Conservation (phyloP, 2,888 invertebrate species). For the Mactromeris polynyma region DNA sequence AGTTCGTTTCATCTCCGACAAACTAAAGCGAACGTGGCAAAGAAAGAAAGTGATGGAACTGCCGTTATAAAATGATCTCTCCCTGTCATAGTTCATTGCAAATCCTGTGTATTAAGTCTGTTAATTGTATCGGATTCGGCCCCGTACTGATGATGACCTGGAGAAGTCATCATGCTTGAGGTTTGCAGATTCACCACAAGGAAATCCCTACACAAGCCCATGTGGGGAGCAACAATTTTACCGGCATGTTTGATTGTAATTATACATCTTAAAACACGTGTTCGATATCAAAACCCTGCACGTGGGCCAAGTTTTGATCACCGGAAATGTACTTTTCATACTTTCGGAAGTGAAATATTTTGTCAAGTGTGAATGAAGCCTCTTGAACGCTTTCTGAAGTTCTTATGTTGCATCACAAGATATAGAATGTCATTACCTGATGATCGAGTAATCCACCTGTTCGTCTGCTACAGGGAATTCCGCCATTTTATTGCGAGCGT, state of each 20-base stretch:
- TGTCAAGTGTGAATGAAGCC: conserved; percentile 31
- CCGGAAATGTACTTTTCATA: conserved; percentile 31
- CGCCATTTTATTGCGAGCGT: conserved; percentile 7
- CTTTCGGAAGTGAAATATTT: conserved; percentile 20
- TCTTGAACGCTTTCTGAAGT: neutral
- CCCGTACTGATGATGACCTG: conserved; percentile 18
- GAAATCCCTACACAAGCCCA: conserved; percentile 15
- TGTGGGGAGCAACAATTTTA: conserved; percentile 36
- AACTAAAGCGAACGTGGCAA: neutral
- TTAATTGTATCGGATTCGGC: conserved; percentile 28
- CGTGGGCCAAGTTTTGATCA: conserved; percentile 34
- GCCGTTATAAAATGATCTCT: conserved; percentile 1
- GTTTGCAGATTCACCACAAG: neutral
- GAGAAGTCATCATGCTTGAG: conserved; percentile 10
- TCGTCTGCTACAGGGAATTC: neutral
- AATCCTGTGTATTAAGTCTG: conserved; percentile 26
- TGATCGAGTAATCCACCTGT: neutral
- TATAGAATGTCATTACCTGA: conserved; percentile 20
- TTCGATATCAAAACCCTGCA: conserved; percentile 49
- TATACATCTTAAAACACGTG: conserved; percentile 45
- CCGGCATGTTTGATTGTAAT: conserved; percentile 29
- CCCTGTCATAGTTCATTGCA: conserved; percentile 26
- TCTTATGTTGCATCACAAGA: neutral
- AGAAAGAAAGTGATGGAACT: neutral
- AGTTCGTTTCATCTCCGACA: neutral